phyloP scores from a whole-genome alignment of 2,797 vertebrate species.

The Microctenopoma stevenorrisi region DNA sequence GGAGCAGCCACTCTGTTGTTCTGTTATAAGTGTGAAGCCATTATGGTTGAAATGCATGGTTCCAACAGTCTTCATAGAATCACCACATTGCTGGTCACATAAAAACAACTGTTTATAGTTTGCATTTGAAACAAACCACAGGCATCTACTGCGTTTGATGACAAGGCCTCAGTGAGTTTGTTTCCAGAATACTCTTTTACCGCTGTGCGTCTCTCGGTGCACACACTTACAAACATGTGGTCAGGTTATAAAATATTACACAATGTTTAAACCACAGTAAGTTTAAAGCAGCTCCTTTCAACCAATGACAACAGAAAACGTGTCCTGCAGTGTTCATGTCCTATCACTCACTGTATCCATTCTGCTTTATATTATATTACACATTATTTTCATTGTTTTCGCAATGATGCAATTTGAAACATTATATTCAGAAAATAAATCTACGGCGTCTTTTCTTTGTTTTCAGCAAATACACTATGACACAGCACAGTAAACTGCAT shows the following conservation, averaged over 20 bases:
- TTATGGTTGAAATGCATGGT: neutral
- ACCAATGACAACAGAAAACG: neutral
- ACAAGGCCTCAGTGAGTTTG: neutral
- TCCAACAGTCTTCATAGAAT: neutral
- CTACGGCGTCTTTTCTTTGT: neutral
- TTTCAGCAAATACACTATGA: conserved; percentile 10
- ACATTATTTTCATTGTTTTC: too few relatives aligned
- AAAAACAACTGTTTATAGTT: neutral
- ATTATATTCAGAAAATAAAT: neutral
- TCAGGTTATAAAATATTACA: neutral
- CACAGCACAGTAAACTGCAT: conserved; percentile 9
- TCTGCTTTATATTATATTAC: neutral
- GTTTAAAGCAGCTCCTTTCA: neutral
- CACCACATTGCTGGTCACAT: neutral
- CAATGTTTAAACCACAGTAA: neutral
- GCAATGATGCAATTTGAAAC: neutral
- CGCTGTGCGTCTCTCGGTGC: neutral
- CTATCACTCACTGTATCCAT: neutral
- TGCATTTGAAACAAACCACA: conserved; percentile 9
- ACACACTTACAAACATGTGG: too few relatives aligned
- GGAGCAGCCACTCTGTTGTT: neutral
- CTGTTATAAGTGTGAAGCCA: neutral
- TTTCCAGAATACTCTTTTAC: neutral
- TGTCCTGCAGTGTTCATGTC: too few relatives aligned
- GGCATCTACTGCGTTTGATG: neutral